Percentiles rank a stretch among this genome's conserved stretches.
These are phyloP conservation scores for Drosophila anceps DNA, from an alignment of 2,888 invertebrate species.

Conservation along the genomic window DNA sequence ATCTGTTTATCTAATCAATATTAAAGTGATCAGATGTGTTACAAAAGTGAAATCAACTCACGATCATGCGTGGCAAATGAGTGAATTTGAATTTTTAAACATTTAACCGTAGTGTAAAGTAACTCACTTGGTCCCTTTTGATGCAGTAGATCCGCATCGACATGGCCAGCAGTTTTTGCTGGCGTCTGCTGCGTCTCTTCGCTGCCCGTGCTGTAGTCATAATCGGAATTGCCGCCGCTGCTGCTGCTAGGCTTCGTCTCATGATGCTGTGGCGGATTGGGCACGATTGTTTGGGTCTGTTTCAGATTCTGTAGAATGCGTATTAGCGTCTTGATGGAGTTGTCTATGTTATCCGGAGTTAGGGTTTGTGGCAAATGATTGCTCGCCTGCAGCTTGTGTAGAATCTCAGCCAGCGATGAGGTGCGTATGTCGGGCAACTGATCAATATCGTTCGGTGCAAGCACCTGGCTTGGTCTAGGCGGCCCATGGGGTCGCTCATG, in stretches of 20 bases:
- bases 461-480: slow-evolving; percentile 28
- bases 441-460: slow-evolving; percentile 63
- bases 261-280: slow-evolving; percentile 83
- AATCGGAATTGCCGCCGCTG: slow-evolving; percentile 60
- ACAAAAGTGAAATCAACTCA: too few relatives aligned
- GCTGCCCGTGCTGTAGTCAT: slow-evolving; percentile 78
- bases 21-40: too few relatives aligned
- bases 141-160: slow-evolving; percentile 50
- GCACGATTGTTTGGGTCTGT: slow-evolving; percentile 83
- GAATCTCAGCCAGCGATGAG: slow-evolving; percentile 87
- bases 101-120: background rate
- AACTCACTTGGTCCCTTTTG: slow-evolving; percentile 73
- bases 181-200: slow-evolving; percentile 63
- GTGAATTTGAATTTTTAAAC: too few relatives aligned
- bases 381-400: slow-evolving; percentile 90
- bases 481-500: slow-evolving; percentile 40
- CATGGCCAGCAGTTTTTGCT: slow-evolving; percentile 31
- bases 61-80: too few relatives aligned
- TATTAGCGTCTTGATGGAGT: slow-evolving; percentile 91
- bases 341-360: slow-evolving; percentile 91
- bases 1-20: too few relatives aligned
- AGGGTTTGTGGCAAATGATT: slow-evolving; percentile 92
- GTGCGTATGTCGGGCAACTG: slow-evolving; percentile 83
- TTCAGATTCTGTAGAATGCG: slow-evolving; percentile 91
- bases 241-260: slow-evolving; percentile 56